These are phyloP conservation scores for Odocoileus hemionus DNA, from an alignment of 2,113 vertebrate species.

Conservation along the genomic window DNA sequence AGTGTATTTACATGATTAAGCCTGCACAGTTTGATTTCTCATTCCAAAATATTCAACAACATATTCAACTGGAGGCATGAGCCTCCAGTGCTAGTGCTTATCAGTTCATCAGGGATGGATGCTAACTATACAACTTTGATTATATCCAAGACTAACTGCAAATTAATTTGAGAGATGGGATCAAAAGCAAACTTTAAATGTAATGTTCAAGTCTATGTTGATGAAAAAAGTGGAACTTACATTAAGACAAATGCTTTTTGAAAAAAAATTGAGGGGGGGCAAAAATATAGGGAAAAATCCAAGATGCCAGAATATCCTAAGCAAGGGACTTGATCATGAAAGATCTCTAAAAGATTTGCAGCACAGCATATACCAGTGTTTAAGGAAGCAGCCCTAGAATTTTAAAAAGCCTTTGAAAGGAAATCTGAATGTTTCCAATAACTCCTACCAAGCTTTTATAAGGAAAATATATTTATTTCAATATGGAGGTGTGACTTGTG, in stretches of 20 bases:
- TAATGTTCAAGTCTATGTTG: not conserved
- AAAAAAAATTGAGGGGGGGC: not conserved
- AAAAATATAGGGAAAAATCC: not conserved
- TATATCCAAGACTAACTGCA: not conserved
- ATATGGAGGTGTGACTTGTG: not conserved
- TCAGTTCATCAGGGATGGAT: not conserved
- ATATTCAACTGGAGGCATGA: not conserved
- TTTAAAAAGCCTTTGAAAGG: not conserved
- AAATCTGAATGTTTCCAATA: slow-evolving; percentile 19
- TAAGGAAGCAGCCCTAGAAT: not conserved
- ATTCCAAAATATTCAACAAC: slow-evolving; percentile 20
- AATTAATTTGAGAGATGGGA: not conserved
- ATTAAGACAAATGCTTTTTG: not conserved
- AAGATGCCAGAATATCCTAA: slow-evolving; percentile 12
- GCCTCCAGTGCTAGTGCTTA: not conserved
- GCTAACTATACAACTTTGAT: not conserved
- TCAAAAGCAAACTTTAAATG: not conserved
- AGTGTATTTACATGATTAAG: not conserved
- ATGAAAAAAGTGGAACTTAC: not conserved
- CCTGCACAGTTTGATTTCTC: not conserved
- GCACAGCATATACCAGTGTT: not conserved
- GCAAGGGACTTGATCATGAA: slow-evolving; percentile 18
- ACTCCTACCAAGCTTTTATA: not conserved
- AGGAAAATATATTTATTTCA: slow-evolving; percentile 2
- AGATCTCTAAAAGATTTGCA: not conserved